These are phyloP conservation scores for Cheilosia urbana DNA, from an alignment of 2,888 invertebrate species.

Conservation along the genomic window DNA sequence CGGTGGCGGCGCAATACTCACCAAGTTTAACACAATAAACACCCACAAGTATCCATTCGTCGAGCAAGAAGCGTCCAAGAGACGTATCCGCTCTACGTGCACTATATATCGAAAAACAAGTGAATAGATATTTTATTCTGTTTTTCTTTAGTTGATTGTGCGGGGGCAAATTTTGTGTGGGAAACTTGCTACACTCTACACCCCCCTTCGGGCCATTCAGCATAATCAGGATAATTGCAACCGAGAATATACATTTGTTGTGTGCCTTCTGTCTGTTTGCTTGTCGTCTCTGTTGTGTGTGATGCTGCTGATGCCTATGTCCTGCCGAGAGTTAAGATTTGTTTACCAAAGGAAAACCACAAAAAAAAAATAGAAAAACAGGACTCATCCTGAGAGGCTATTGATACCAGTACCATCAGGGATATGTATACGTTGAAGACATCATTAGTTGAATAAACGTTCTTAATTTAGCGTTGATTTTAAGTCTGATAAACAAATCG, in stretches of 20 bases:
- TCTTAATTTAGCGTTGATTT: conserved; percentile 76
- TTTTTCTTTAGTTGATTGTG: conserved; percentile 67
- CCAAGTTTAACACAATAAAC: conserved; percentile 72
- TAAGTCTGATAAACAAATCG: conserved; percentile 76
- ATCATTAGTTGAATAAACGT: conserved; percentile 76
- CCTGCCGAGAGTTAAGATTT: conserved; percentile 69
- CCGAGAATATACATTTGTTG: conserved; percentile 69
- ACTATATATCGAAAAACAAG: conserved; percentile 58
- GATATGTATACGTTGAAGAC: conserved; percentile 58
- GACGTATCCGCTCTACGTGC: conserved; percentile 20
- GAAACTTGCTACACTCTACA: conserved; percentile 46
- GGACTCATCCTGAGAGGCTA: conserved; percentile 68
- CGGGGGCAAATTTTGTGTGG: conserved; percentile 48
- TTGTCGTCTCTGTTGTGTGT: conserved; percentile 43
- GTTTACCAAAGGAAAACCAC: conserved; percentile 62
- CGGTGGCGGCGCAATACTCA: conserved; percentile 54
- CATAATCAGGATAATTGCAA: conserved; percentile 75
- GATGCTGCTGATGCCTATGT: conserved; percentile 58
- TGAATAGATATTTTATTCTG: conserved; percentile 68
- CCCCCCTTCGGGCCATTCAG: conserved; percentile 64
- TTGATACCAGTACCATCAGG: conserved; percentile 53
- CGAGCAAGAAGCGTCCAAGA: conserved; percentile 47
- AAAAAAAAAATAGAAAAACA: conserved; percentile 8
- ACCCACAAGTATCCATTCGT: conserved; percentile 71
- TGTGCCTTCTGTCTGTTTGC: conserved; percentile 28